Evolutionary conservation across 64 coral and sea anemone species (phyloP).

Genomic region (Acropora yongei): DNA sequence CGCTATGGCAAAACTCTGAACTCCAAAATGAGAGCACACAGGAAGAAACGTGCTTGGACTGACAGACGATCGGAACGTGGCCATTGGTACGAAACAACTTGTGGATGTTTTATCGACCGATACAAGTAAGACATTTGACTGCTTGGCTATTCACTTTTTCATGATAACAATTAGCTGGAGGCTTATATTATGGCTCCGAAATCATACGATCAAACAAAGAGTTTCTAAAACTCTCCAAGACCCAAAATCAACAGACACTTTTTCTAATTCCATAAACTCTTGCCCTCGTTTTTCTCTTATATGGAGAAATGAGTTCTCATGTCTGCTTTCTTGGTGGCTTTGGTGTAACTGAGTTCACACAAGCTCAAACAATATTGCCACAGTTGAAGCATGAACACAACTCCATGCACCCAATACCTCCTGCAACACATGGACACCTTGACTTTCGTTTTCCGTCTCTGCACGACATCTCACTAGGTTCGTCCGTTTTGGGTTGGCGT

Average conservation of each 20-base stretch:
- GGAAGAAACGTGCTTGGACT: too few species aligned
- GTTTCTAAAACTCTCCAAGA: slow-evolving; percentile 45
- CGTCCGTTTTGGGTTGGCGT: background rate
- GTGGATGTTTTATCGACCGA: too few species aligned
- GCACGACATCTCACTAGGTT: slow-evolving; percentile 7
- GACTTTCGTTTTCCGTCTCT: slow-evolving; percentile 34
- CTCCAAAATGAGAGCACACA: too few species aligned
- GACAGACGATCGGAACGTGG: too few species aligned
- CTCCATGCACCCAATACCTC: slow-evolving; percentile 15
- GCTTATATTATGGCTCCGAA: too few species aligned
- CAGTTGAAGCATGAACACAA: slow-evolving; percentile 34
- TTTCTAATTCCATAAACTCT: slow-evolving; percentile 32
- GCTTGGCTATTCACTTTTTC: too few species aligned
- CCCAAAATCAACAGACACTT: slow-evolving; percentile 8
- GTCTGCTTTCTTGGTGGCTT: background rate
- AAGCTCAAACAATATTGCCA: slow-evolving; percentile 8
- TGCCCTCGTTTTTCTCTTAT: slow-evolving; percentile 25
- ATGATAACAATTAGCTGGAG: too few species aligned
- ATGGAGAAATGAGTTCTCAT: slow-evolving; percentile 28
- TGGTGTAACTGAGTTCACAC: background rate
- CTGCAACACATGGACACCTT: slow-evolving; percentile 45
- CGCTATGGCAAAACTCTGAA: too few species aligned
- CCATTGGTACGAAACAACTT: too few species aligned
- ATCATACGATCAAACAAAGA: slow-evolving; percentile 18
- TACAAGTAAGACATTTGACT: too few species aligned